Conservation (phyloP, 2,113 vertebrate genomes). For the Etheostoma spectabile region DNA sequence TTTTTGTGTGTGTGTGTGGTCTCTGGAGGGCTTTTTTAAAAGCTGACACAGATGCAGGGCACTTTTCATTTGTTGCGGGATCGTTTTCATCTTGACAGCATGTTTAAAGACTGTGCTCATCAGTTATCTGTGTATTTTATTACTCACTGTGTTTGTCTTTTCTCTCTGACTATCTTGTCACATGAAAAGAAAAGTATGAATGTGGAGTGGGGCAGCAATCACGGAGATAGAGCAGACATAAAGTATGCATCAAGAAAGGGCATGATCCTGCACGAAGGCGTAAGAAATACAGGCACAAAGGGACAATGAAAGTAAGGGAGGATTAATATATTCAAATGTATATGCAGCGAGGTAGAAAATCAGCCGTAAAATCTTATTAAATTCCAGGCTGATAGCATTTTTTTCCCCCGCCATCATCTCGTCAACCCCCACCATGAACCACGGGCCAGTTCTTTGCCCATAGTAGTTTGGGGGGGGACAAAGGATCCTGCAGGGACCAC, state of each 20-base stretch:
- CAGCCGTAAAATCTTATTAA: conserved; percentile 71
- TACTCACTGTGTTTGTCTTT: neutral
- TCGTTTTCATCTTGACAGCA: conserved; percentile 28
- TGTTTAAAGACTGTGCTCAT: conserved; percentile 29
- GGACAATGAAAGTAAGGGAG: conserved; percentile 36
- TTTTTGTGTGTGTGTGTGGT: conserved; percentile 22
- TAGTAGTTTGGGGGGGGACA: conserved; percentile 54
- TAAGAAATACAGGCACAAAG: conserved; percentile 15
- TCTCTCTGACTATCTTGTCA: conserved; percentile 10
- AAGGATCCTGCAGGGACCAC: conserved; percentile 70
- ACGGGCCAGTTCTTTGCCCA: conserved; percentile 46
- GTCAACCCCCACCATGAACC: conserved; percentile 52
- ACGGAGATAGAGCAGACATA: neutral
- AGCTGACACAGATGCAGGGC: conserved; percentile 31
- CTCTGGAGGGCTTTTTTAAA: conserved; percentile 19
- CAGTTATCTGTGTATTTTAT: neutral
- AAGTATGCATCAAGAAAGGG: conserved; percentile 5
- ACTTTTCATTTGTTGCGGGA: conserved; percentile 55
- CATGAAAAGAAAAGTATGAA: conserved; percentile 23
- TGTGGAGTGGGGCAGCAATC: conserved; percentile 7
- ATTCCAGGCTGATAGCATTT: conserved; percentile 51
- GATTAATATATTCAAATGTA: conserved; percentile 41
- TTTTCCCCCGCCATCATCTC: conserved; percentile 44
- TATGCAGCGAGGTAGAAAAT: conserved; percentile 58
- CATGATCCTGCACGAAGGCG: conserved; percentile 16